A percentile compares a stretch with the other conserved stretches of the same genome.
Conservation (phyloP, 2,888 invertebrate species). For the Dexiosoma caninum region DNA sequence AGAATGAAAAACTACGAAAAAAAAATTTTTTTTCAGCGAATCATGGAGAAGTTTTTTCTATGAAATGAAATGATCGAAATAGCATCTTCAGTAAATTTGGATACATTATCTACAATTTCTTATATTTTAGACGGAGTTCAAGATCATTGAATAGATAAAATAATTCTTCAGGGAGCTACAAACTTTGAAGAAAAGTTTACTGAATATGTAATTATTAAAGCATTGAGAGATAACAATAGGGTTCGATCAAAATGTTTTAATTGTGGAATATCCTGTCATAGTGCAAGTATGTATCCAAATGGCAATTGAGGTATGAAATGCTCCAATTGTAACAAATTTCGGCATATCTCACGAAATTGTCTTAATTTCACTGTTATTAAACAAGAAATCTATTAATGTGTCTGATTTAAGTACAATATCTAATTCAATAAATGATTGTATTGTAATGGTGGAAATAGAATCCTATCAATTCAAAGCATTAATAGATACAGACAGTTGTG, state of each 20-base stretch:
- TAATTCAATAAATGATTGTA: not conserved
- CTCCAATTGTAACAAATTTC: not conserved
- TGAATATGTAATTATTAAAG: not conserved
- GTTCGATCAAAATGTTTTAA: not conserved
- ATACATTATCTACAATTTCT: too few relatives aligned
- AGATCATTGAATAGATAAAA: too few relatives aligned
- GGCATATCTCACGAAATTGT: slow-evolving; percentile 14
- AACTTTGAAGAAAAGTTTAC: not conserved
- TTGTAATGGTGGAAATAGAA: not conserved
- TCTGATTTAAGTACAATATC: not conserved
- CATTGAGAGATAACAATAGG: not conserved
- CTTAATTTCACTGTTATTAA: not conserved
- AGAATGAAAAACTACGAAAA: too few relatives aligned
- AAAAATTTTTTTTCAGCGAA: too few relatives aligned
- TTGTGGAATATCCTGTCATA: not conserved
- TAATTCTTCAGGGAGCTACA: not conserved
- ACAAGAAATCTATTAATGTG: not conserved
- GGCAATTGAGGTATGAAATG: slow-evolving; percentile 9
- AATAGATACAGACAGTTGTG: slow-evolving; percentile 12
- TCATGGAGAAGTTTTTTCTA: too few relatives aligned
- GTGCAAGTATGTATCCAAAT: not conserved
- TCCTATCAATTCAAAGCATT: not conserved
- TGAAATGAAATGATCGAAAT: too few relatives aligned
- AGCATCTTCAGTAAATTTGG: too few relatives aligned
- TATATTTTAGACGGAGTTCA: too few relatives aligned